phyloP scores from a whole-genome alignment of 2,888 invertebrate genomes.

The Camptogramma bilineatum region DNA sequence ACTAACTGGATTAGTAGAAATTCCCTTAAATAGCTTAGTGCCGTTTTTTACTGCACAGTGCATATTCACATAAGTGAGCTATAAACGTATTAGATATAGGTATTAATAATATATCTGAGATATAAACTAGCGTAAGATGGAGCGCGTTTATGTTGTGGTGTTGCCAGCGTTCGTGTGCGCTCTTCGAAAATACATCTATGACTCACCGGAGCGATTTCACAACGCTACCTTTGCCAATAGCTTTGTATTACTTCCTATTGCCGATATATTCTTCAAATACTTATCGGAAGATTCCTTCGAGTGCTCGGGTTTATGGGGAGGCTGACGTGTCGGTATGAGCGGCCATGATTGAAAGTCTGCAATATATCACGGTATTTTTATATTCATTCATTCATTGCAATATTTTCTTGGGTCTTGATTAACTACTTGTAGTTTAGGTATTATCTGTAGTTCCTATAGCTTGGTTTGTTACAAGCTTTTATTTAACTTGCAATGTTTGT shows the following conservation, averaged over 20 bases:
- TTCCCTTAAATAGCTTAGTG: not conserved
- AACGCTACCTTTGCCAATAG: constrained; percentile 81
- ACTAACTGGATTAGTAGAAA: not conserved
- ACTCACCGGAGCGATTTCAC: constrained; percentile 77
- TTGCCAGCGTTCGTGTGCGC: constrained; percentile 54
- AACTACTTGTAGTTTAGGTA: not conserved
- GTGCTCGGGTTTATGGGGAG: constrained; percentile 21
- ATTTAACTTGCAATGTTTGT: no score
- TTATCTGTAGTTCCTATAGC: not conserved
- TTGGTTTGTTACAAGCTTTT: not conserved
- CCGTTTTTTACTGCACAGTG: constrained; percentile 5
- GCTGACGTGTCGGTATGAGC: constrained; percentile 27
- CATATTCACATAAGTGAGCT: constrained; percentile 15
- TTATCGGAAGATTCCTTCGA: constrained; percentile 47
- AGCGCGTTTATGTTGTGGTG: constrained; percentile 49
- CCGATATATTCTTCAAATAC: constrained; percentile 51
- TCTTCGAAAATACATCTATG: constrained; percentile 74
- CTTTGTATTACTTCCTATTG: constrained; percentile 81
- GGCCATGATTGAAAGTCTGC: constrained; percentile 23
- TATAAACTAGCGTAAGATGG: constrained; percentile 48
- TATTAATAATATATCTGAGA: constrained; percentile 35
- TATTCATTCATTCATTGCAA: constrained; percentile 23
- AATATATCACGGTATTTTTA: constrained; percentile 8
- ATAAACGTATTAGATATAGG: constrained; percentile 14
- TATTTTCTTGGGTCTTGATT: constrained; percentile 6